phyloP scores from a whole-genome alignment of 2,888 invertebrate species.

The Alentia gelatinosa region DNA sequence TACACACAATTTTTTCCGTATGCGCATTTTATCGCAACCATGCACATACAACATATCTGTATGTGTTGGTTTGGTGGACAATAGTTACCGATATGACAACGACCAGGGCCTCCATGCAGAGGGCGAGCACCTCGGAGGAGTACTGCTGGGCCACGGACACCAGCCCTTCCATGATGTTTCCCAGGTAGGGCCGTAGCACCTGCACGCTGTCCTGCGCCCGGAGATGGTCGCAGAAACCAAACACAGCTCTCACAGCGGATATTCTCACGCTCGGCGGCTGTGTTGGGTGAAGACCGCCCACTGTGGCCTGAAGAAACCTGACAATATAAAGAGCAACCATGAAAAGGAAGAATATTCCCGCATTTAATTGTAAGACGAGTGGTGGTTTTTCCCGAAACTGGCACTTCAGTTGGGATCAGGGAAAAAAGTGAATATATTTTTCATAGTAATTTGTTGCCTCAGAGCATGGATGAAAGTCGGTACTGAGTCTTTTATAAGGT shows the following conservation, averaged over 20 bases:
- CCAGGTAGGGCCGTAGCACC: slow-evolving; percentile 80
- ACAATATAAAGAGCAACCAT: too few species aligned
- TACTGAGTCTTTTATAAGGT: too few species aligned
- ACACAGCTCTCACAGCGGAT: slow-evolving; percentile 82
- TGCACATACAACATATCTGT: too few species aligned
- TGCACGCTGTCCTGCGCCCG: slow-evolving; percentile 81
- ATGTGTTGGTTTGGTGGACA: too few species aligned
- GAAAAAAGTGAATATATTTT: too few species aligned
- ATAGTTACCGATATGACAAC: slow-evolving; percentile 82
- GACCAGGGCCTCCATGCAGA: slow-evolving; percentile 83
- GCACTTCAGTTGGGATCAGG: too few species aligned
- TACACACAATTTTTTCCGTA: too few species aligned
- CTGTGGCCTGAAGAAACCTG: slow-evolving; percentile 83
- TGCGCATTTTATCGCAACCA: too few species aligned
- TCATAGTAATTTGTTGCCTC: too few species aligned
- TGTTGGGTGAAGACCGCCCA: slow-evolving; percentile 82
- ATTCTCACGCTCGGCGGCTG: slow-evolving; percentile 83
- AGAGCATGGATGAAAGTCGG: not conserved
- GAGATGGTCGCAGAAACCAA: slow-evolving; percentile 83
- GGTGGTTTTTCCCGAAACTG: too few species aligned
- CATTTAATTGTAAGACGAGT: too few species aligned
- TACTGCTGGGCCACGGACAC: slow-evolving; percentile 83
- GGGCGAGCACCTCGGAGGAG: slow-evolving; percentile 82
- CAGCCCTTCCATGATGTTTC: slow-evolving; percentile 83
- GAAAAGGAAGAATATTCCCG: too few species aligned